Base-by-base conservation (phyloP, 2,888 invertebrate species). In the Ophion obscuratus region DNA sequence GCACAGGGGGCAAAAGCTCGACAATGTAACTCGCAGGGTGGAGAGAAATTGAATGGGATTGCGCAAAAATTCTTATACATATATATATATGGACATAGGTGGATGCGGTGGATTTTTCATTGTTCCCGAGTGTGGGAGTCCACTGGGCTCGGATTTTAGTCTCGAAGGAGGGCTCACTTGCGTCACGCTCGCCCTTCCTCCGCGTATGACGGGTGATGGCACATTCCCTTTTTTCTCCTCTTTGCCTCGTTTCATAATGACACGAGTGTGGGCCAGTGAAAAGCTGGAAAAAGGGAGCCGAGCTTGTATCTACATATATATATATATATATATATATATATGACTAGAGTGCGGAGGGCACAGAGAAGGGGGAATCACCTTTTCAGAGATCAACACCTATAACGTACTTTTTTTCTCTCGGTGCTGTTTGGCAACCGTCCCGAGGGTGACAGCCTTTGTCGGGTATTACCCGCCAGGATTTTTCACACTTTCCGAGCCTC, bases 91-190 rank as follows among this genome's bases (percentile, higher is more conserved):
- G 40, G 40, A 40, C 14, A 14, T 74, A 20, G 62, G 3, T 53
- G 61, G 24, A 67, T 2, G 57, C 64, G 27, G 31, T 74, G 27
- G 79, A 66, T 57, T 36, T 70, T 82, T 71, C 70, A 75, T 83
- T 84, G 76, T 82, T 68, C 61, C 61, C 67, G 24, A 88, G 89
- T 91, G 92, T 92, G 91, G 92, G 93, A 92, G 92, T 91, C 82
- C 84, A 17, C 59, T 47, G 44, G 27, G 36, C 59, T 27, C 24
- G 66, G 76, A 76, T 68, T 78, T 81, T 73, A 61, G n/a, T 62
- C 44, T 44, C 14, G 36, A 57, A 76, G 24, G 64, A 61, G 61
- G 71, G n/a, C 24, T 62, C 74, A 62, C 78, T 85, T 82, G 70
- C 85, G 53, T 53, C 53, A 53, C 53, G 53, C 14, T 53, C 53